Base-by-base conservation (phyloP, 2,113 vertebrate genomes). In the Centropus bengalensis region DNA sequence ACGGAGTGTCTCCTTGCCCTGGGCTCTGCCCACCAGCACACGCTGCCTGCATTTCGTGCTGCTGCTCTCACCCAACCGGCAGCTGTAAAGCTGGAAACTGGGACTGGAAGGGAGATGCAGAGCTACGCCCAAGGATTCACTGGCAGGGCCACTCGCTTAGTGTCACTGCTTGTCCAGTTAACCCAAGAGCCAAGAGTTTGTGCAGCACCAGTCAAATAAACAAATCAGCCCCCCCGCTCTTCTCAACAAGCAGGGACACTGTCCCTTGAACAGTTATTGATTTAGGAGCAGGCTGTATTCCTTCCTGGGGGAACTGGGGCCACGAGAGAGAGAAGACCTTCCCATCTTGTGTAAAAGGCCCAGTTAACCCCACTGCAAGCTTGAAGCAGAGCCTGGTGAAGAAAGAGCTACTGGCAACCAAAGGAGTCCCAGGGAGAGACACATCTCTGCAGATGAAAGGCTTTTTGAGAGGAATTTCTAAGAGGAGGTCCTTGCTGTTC, bases 61-160 rank as follows among this genome's bases (percentile, higher is more conserved):
- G 3, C 40, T 47, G 58, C 58, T 42, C 23, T 54, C 69, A 77
- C 30, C 49, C 76, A 52, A 1, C 10, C 12, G 18, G 51, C 56
- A 4, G 58, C 0, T 9, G 20, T 2, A 5, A 14, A 58, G 56
- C 60, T 89, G 91, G 85, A 16, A 68, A 20, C 7, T 1, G 2
- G n/a, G 20, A 17, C 44, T 33, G 74, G 42, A 36, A 69, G 19
- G 14, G 21, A 32, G 22, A 47, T 22, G 24, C 63, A 1, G 10
- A 52, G 52, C 7, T 4, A 30, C 6, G 47, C 23, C 4, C 26
- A 26, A 6, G 44, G 44, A 47, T 16, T 36, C 64, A 38, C 6
- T 5, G 5, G 54, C 63, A 58, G 0, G 0, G 38, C n/a, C 2
- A 2, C 44, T n/a, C 20, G 2, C 24, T 77, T 5, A 5, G n/a